Conservation (phyloP, 2,888 invertebrate genomes). For the Leptinotarsa tumamoca region DNA sequence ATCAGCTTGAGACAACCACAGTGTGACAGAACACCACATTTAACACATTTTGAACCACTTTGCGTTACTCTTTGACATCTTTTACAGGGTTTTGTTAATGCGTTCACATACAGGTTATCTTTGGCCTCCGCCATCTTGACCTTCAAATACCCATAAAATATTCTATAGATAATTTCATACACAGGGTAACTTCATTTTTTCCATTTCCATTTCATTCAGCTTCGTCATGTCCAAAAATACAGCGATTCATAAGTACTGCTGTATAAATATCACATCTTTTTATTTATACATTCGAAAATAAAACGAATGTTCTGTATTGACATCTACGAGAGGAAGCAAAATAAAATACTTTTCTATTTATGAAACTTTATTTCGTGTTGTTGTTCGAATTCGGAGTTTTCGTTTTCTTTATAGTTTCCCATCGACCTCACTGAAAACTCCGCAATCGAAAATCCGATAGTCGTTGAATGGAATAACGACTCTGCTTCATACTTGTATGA, state of each 20-base stretch:
- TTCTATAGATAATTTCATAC: too few relatives aligned
- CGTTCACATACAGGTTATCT: background rate
- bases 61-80: constrained; percentile 9
- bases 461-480: constrained; percentile 14
- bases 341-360: too few relatives aligned
- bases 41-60: constrained; percentile 3
- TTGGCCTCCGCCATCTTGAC: background rate
- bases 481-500: background rate
- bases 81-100: constrained; percentile 4
- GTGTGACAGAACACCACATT: constrained; percentile 10
- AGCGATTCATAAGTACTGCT: too few relatives aligned
- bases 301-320: too few relatives aligned
- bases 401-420: background rate
- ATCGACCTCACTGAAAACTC: background rate
- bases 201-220: too few relatives aligned
- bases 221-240: too few relatives aligned
- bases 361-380: too few relatives aligned
- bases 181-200: too few relatives aligned
- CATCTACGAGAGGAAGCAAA: too few relatives aligned
- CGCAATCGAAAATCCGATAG: background rate
- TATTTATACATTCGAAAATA: too few relatives aligned
- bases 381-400: background rate
- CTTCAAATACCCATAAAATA: too few relatives aligned
- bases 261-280: too few relatives aligned
- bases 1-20: background rate